phyloP scores from a whole-genome alignment of 2,113 vertebrate genomes.

The Actenoides hombroni region DNA sequence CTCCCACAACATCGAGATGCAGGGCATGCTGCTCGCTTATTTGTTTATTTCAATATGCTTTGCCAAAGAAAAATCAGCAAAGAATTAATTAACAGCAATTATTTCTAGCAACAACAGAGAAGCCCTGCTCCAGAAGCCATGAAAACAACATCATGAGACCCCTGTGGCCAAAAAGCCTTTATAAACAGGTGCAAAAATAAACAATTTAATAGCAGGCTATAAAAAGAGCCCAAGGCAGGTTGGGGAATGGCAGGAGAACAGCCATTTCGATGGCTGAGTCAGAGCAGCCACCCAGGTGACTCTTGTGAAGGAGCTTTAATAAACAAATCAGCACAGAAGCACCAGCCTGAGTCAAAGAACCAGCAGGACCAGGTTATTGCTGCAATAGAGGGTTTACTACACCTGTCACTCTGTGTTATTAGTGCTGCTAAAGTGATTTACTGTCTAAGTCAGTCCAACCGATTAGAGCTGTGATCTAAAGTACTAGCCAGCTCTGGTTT shows the following conservation, averaged over 20 bases:
- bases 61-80: constrained; percentile 63
- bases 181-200: constrained; percentile 56
- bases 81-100: constrained; percentile 67
- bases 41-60: not conserved
- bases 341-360: not conserved
- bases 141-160: constrained; percentile 46
- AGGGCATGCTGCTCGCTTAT: not conserved
- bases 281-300: not conserved
- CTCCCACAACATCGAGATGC: not conserved
- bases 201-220: constrained; percentile 12
- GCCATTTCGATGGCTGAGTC: not conserved
- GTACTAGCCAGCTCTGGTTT: constrained; percentile 19
- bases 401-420: not conserved
- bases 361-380: constrained; percentile 23
- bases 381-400: not conserved
- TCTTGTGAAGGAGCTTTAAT: not conserved
- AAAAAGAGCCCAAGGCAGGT: not conserved
- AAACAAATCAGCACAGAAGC: not conserved
- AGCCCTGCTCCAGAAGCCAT: constrained; percentile 37
- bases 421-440: constrained; percentile 47
- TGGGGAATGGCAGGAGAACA: constrained; percentile 23
- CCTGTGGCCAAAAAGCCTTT: constrained; percentile 19
- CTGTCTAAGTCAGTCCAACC: not conserved
- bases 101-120: constrained; percentile 53
- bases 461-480: constrained; percentile 37